Conservation (phyloP, 2,797 vertebrate genomes). For the Lycodopsis pacificus region DNA sequence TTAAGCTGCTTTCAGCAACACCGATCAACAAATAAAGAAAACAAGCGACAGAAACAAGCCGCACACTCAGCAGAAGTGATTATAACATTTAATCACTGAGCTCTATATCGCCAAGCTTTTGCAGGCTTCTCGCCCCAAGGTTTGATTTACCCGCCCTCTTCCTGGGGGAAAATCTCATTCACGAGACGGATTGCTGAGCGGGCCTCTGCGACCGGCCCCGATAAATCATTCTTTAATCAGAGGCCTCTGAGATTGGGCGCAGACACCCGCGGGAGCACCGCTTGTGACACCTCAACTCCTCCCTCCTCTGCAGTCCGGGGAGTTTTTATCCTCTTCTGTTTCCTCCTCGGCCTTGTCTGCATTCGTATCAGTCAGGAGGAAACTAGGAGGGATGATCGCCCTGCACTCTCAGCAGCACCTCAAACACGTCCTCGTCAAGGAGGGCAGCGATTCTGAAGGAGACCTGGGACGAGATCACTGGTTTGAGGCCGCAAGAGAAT, state of each 20-base stretch:
- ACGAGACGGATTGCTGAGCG: slow-evolving; percentile 85
- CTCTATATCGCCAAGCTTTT: slow-evolving; percentile 67
- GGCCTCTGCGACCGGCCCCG: slow-evolving; percentile 73
- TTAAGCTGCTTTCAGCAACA: slow-evolving; percentile 54
- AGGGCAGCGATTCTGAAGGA: slow-evolving; percentile 17
- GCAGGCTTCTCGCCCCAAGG: slow-evolving; percentile 73
- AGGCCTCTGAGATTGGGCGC: slow-evolving; percentile 77
- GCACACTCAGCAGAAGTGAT: slow-evolving; percentile 73
- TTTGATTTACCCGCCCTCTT: slow-evolving; percentile 88
- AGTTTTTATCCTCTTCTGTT: slow-evolving; percentile 69
- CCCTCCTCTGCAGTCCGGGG: slow-evolving; percentile 61
- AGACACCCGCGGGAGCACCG: slow-evolving; percentile 70
- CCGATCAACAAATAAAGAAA: slow-evolving; percentile 21
- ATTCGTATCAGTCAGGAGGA: slow-evolving; percentile 67
- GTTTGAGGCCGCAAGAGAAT: slow-evolving; percentile 6
- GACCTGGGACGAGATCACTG: slow-evolving; percentile 21
- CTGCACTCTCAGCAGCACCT: slow-evolving; percentile 19
- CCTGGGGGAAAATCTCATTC: slow-evolving; percentile 85
- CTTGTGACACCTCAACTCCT: slow-evolving; percentile 78
- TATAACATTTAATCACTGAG: slow-evolving; percentile 81
- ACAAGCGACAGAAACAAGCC: slow-evolving; percentile 54
- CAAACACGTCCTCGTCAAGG: slow-evolving; percentile 24
- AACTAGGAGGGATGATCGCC: slow-evolving; percentile 66
- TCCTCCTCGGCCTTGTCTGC: slow-evolving; percentile 70
- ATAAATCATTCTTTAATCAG: slow-evolving; percentile 91